Base-by-base conservation (phyloP, 2,113 vertebrate species). In the Phoxinus phoxinus region DNA sequence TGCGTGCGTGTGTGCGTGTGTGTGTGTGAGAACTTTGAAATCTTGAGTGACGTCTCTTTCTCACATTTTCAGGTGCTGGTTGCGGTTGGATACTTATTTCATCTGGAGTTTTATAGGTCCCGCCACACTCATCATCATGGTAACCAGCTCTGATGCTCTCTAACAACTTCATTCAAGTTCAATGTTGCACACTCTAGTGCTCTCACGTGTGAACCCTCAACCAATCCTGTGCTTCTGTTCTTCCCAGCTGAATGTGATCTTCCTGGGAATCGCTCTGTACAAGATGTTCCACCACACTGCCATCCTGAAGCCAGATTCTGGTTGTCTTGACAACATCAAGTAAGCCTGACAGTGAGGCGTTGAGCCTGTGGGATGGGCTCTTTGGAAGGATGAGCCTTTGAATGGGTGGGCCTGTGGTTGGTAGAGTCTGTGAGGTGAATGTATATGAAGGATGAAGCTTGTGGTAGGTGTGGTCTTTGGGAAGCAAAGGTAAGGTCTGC, bases 41-140 rank as follows among this genome's bases (percentile, higher is more conserved):
- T n/a, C 58, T 51, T 69, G 12, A 77, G 2, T 69, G 27, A 32
- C 77, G 79, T 93, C 67, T 94, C 91, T 90, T 90, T 78, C 32
- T 93, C 89, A 93, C 91, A 95, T 91, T 91, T 93, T 91, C 96
- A 99, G 98, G 93, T 99, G 98, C 94, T 99, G 98, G 98, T 96
- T 99, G 74, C 96, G 98, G 88, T 95, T 98, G 94, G 98, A 99
- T 95, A 99, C 98, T 85, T 99, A 99, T 94, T 99, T 99, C 95
- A 99, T 99, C 93, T 99, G 98, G 98, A 99, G 98, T 93, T 99
- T 99, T 96, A 99, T 99, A 95, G 98, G 98, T 94, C 98, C 98
- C 0, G 98, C 98, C 87, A 99, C 97, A 93, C 96, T 99, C 95
- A 99, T 99, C 95, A 99, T 99, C 95, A 99, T 99, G 98, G 98